Evolutionary conservation across 2,797 vertebrate genomes (phyloP), one percentile per base, ranked within the genome.

Genomic region (Tragopan temminckii): DNA sequence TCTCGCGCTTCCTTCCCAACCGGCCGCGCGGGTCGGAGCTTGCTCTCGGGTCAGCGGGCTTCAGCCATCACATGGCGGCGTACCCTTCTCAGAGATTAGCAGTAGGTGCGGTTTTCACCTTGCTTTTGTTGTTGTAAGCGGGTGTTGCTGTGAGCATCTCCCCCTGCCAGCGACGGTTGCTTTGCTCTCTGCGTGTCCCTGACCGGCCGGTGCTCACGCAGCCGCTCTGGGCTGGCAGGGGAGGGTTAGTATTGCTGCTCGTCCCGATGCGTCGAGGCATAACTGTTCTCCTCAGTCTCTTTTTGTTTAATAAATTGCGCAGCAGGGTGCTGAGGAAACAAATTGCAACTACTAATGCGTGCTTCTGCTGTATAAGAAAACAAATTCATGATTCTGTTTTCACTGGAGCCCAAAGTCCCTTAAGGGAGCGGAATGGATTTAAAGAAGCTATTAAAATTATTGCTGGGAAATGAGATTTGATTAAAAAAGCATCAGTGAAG

Each of bases 41-140:
- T 0, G 33, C 13, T 0, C 0, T 2, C 9, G 0, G 29, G 4
- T 5, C 4, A 0, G 2, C 1, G 7, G 2, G 1, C 2, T 1
- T 21, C 3, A 21, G 5, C 0, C 5, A 1, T 3, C 1, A 19
- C 13, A 17, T 17, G 5, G 36, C 36, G 12, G 59, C 16, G 11
- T 62, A 6, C 17, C 25, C 16, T 19, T 8, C 36, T 18, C 11
- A 40, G 36, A 29, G 17, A 9, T 20, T 20, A n/a, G 21, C 11
- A 17, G 5, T 36, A 36, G 14, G 13, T 23, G 23, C 25, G n/a
- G 7, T 33, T 33, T 36, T 62, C 18, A 16, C 50, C 50, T 52
- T 52, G 15, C 15, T 52, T 29, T 29, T 52, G 50, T 29, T 17
- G 27, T 29, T 29, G 50, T 6, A 52, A 52, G 5, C 3, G 5